These are phyloP conservation scores for Aphodius granarius DNA, from an alignment of 2,888 invertebrate species.

Conservation along the genomic window DNA sequence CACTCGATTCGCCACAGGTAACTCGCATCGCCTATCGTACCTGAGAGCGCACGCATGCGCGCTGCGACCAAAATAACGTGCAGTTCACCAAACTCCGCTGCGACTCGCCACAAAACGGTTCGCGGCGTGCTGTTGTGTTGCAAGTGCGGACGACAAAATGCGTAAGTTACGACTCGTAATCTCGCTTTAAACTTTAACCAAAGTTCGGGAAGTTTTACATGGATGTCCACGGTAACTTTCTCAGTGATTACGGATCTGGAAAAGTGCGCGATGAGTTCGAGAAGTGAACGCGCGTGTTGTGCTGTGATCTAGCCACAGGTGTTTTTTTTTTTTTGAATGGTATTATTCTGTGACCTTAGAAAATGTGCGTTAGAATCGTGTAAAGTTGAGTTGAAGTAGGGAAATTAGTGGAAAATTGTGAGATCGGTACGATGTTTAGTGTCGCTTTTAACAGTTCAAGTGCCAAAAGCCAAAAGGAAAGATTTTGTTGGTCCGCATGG, in stretches of 20 bases:
- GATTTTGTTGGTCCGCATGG: not conserved
- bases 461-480: not conserved
- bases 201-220: not conserved
- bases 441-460: not conserved
- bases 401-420: not conserved
- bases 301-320: slow-evolving; percentile 35
- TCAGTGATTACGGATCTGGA: not conserved
- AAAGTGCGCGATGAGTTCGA: slow-evolving; percentile 22
- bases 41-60: slow-evolving; percentile 24
- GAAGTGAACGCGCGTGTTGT: slow-evolving; percentile 31
- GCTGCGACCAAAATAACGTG: slow-evolving; percentile 21
- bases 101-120: slow-evolving; percentile 16
- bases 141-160: not conserved
- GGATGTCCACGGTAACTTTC: not conserved
- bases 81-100: slow-evolving; percentile 29
- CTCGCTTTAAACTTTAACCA: not conserved
- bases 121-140: not conserved
- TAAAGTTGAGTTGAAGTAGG: no score
- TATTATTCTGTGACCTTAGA: not conserved
- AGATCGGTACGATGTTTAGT: not conserved
- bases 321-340: slow-evolving; percentile 20
- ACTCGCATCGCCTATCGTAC: slow-evolving; percentile 19
- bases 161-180: not conserved
- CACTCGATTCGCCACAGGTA: slow-evolving; percentile 10
- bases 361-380: not conserved